Evolutionary conservation across 2,797 vertebrate genomes (phyloP).

Genomic region (Sebastes steindachneri): DNA sequence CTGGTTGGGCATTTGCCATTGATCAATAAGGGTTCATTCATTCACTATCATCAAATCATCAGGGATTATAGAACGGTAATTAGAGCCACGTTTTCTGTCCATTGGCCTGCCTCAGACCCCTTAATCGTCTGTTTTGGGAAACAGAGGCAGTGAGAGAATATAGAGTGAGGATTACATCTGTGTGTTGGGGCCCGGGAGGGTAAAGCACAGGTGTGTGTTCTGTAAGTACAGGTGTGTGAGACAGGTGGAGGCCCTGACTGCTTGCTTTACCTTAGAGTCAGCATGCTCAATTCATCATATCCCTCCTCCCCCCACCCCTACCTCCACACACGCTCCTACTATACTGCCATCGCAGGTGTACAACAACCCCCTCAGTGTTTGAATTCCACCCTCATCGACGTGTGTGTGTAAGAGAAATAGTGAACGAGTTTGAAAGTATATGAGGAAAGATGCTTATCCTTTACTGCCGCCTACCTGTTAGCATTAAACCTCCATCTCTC

Average conservation of each 20-base stretch:
- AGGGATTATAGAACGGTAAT: slow-evolving; percentile 47
- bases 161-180: slow-evolving; percentile 40
- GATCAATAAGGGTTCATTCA: slow-evolving; percentile 51
- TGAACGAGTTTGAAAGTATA: neutral
- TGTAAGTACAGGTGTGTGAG: slow-evolving; percentile 75
- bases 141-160: slow-evolving; percentile 35
- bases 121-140: slow-evolving; percentile 49
- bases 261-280: slow-evolving; percentile 42
- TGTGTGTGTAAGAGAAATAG: neutral
- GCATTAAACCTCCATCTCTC: slow-evolving; percentile 18
- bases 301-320: slow-evolving; percentile 42
- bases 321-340: slow-evolving; percentile 11
- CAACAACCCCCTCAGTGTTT: slow-evolving; percentile 58
- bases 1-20: slow-evolving; percentile 6
- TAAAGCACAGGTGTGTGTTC: slow-evolving; percentile 74
- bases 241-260: slow-evolving; percentile 67
- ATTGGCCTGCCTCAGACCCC: slow-evolving; percentile 28
- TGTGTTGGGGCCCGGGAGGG: slow-evolving; percentile 28
- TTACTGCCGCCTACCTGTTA: slow-evolving; percentile 15
- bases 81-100: slow-evolving; percentile 40
- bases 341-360: slow-evolving; percentile 64
- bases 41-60: slow-evolving; percentile 45
- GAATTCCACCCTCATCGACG: slow-evolving; percentile 70
- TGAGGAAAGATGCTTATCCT: neutral
- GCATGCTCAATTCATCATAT: slow-evolving; percentile 62